Percentiles rank a stretch among this genome's conserved stretches.
These are phyloP conservation scores for Seriola quinqueradiata DNA, from an alignment of 2,113 vertebrate species.

Conservation along the genomic window DNA sequence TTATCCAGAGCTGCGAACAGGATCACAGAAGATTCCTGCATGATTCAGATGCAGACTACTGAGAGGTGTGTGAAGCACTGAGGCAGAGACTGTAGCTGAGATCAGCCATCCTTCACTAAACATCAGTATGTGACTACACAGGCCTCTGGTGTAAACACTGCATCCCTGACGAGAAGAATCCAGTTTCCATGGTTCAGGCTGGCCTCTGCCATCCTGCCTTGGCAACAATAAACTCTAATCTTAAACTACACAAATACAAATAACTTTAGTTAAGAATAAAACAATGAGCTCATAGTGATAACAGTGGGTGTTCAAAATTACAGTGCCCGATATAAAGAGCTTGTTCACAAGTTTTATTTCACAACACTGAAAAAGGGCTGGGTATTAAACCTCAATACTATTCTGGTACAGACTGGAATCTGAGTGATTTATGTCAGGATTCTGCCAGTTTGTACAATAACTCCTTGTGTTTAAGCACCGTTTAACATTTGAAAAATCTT, in stretches of 20 bases:
- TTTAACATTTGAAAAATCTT: not conserved
- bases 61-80: slow-evolving; percentile 32
- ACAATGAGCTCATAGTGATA: not conserved
- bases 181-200: not conserved
- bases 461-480: too few species aligned
- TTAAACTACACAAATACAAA: not conserved
- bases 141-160: slow-evolving; percentile 17
- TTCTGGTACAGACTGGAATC: not conserved
- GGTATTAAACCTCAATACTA: not conserved
- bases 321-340: not conserved
- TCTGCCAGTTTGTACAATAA: not conserved
- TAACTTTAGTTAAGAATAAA: not conserved
- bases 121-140: slow-evolving; percentile 11
- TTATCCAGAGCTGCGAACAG: not conserved
- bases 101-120: slow-evolving; percentile 44
- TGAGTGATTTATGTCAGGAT: not conserved
- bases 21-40: slow-evolving; percentile 36
- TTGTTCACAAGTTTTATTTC: not conserved
- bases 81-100: slow-evolving; percentile 18
- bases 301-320: not conserved
- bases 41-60: slow-evolving; percentile 27
- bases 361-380: not conserved
- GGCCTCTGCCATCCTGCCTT: not conserved
- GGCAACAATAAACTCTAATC: not conserved
- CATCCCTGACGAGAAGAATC: not conserved